phyloP scores from a whole-genome alignment of 2,113 vertebrate genomes.

The Dicaeum eximium region DNA sequence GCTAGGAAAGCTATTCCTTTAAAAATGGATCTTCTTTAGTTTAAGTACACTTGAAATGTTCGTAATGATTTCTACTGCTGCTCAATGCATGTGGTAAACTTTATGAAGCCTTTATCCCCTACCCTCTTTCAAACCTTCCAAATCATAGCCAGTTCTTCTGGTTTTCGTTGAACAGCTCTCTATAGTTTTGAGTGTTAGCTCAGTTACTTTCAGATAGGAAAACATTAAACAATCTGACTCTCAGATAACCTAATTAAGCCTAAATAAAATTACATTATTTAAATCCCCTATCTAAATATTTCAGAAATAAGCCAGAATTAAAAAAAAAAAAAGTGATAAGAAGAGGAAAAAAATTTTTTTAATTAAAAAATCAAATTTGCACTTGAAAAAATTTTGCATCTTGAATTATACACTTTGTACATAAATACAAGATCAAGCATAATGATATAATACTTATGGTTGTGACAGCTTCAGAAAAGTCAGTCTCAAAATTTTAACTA shows the following conservation, averaged over 20 bases:
- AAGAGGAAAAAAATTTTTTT: not conserved
- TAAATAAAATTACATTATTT: not conserved
- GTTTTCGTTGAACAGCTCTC: not conserved
- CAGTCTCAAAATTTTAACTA: not conserved
- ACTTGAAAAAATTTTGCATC: not conserved
- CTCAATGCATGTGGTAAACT: not conserved
- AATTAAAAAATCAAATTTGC: not conserved
- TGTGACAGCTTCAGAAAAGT: not conserved
- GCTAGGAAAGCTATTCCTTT: not conserved
- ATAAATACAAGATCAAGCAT: not conserved
- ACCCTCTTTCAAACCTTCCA: not conserved
- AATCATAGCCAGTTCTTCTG: not conserved
- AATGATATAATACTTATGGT: not conserved
- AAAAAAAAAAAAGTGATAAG: not conserved
- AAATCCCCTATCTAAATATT: not conserved
- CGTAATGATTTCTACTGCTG: not conserved
- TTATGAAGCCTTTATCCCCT: not conserved
- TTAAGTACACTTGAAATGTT: rapidly evolving
- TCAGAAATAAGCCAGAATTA: not conserved
- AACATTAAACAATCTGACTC: not conserved
- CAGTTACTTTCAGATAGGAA: not conserved
- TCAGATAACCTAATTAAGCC: not conserved
- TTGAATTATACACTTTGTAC: not conserved
- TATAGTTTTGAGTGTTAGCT: not conserved
- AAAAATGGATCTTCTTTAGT: not conserved